Base-by-base conservation (phyloP, 1,140 invertebrate species). In the Pararge aegeria region DNA sequence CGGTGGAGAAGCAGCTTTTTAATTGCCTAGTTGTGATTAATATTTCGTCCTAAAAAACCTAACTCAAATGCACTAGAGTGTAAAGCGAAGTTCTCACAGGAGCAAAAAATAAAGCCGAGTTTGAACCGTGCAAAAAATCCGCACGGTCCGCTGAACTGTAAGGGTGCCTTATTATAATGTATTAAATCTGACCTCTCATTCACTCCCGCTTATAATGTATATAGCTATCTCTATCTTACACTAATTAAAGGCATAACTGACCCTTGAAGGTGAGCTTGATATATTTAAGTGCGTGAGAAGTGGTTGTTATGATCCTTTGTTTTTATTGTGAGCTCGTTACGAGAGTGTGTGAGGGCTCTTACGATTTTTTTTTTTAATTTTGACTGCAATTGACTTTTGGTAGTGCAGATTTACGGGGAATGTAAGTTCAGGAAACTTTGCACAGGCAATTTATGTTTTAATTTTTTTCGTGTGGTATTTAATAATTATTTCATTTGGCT, bases 291-390 rank as follows among this genome's bases (percentile, higher is more conserved):
- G 71, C 73, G 75, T 79, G 77, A 78, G 76, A 83, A 87, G 85
- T 78, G 75, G 74, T 83, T 82, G 75, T 83, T 84, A 75, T 86
- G 81, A 83, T 83, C 81, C 74, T 76, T 88, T 86, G 82, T 88
- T 74, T 34, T 85, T 78, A 87, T 79, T 80, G 70, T 78, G 59
- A 55, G 40, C 51, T 61, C 51, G 68, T 80, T 64, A 73, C 46
- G 67, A 68, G 67, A 78, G 69, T 77, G 69, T 73, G 50, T 65
- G 59, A 78, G 73, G 52, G 61, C 68, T 62, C 72, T 80, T 72
- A 61, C 57, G 24, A 56, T 24, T 60, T 68, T 68, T 71, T 78
- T 61, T 65, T 66, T 44, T 55, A 59, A 54, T 65, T 42, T 61
- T 65, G 54, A 51, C 55, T 24, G 21, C 59, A 66, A 71, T 80